phyloP scores from a whole-genome alignment of 1,140 invertebrate genomes.

The Pteromalus puparum region DNA sequence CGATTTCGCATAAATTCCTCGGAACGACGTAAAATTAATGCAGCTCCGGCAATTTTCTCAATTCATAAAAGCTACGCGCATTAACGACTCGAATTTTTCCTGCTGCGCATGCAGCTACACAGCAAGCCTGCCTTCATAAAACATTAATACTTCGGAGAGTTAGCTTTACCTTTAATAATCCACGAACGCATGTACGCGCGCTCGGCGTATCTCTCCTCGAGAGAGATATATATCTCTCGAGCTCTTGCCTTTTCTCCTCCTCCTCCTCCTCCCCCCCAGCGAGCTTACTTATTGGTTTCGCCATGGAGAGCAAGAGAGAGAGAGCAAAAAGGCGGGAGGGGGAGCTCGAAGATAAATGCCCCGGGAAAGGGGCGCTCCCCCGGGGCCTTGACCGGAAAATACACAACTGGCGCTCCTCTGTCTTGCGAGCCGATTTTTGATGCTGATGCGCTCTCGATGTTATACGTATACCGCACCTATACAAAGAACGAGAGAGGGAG shows the following conservation, averaged over 20 bases:
- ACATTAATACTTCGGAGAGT: conserved; percentile 69
- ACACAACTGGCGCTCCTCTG: conserved; percentile 52
- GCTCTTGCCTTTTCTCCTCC: conserved; percentile 53
- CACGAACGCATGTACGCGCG: conserved; percentile 13
- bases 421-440: conserved; percentile 26
- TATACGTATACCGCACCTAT: neutral
- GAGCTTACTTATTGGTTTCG: conserved; percentile 71
- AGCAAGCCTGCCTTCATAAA: conserved; percentile 62
- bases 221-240: conserved; percentile 49
- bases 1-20: neutral
- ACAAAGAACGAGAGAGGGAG: neutral
- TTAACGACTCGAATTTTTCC: neutral
- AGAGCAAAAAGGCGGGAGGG: conserved; percentile 49
- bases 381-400: conserved; percentile 64
- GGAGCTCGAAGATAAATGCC: conserved; percentile 48
- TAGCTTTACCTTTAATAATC: conserved; percentile 46
- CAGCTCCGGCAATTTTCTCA: neutral
- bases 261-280: conserved; percentile 34
- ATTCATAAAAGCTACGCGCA: neutral
- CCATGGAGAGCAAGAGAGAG: conserved; percentile 39
- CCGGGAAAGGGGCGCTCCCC: conserved; percentile 57
- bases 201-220: conserved; percentile 53
- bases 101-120: neutral
- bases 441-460: neutral
- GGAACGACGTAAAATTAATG: too few relatives aligned